Conservation (phyloP, 2,888 invertebrate species). For the Acleris literana region DNA sequence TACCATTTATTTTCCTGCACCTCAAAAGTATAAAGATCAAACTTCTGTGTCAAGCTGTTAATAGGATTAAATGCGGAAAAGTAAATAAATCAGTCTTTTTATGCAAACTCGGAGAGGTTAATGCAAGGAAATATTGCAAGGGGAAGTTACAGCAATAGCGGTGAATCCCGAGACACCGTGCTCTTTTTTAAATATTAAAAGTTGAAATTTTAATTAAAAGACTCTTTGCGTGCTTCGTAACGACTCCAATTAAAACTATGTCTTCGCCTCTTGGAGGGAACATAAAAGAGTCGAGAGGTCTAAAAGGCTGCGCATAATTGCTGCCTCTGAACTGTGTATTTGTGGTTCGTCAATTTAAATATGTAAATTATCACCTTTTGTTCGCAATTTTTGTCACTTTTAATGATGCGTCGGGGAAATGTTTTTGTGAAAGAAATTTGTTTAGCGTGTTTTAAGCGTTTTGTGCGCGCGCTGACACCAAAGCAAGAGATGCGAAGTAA, state of each 20-base stretch:
- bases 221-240: constrained; percentile 69
- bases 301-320: constrained; percentile 68
- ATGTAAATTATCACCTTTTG: constrained; percentile 38
- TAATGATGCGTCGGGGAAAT: not conserved
- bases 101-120: constrained; percentile 43
- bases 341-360: constrained; percentile 62
- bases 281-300: constrained; percentile 68
- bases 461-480: too few relatives aligned
- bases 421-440: too few relatives aligned
- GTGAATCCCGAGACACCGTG: constrained; percentile 54
- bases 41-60: constrained; percentile 33
- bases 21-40: constrained; percentile 25
- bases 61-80: constrained; percentile 36
- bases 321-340: constrained; percentile 59
- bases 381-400: constrained; percentile 21
- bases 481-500: too few relatives aligned
- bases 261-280: constrained; percentile 64
- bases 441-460: too few relatives aligned
- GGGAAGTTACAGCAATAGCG: constrained; percentile 55
- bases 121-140: constrained; percentile 46
- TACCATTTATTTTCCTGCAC: not conserved
- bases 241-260: constrained; percentile 80
- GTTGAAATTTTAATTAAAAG: constrained; percentile 76
- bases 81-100: constrained; percentile 42
- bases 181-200: constrained; percentile 68